phyloP scores from a whole-genome alignment of 35 echinoderm and acorn worm species.

The Holothuria glaberrima region DNA sequence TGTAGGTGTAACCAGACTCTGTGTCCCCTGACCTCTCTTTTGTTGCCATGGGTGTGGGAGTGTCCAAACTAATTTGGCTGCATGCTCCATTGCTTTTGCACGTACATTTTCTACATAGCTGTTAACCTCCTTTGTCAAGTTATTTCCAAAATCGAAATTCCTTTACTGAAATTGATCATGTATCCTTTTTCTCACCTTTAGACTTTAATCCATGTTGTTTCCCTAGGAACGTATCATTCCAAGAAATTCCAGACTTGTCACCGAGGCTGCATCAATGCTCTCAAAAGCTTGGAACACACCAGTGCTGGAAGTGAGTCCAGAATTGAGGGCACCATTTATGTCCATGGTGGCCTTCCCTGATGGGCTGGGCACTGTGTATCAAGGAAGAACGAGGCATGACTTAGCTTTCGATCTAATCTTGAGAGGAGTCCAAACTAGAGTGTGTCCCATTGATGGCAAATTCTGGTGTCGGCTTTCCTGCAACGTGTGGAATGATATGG shows the following conservation, averaged over 20 bases:
- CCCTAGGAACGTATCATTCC: neutral
- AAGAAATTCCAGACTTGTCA: neutral
- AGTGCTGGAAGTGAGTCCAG: slow-evolving; percentile 21
- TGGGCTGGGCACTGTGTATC: neutral
- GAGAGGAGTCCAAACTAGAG: neutral
- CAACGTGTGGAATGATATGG: slow-evolving; percentile 20
- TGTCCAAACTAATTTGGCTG: too few species aligned
- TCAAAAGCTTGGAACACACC: slow-evolving; percentile 71
- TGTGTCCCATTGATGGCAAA: neutral
- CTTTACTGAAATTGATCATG: too few species aligned
- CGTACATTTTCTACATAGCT: too few species aligned
- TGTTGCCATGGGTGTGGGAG: too few species aligned
- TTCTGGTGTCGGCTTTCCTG: slow-evolving; percentile 9
- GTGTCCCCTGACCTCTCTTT: too few species aligned
- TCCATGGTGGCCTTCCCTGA: slow-evolving; percentile 64
- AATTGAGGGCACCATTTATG: slow-evolving; percentile 84
- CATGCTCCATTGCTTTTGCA: too few species aligned
- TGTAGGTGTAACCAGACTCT: too few species aligned
- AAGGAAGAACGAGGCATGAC: neutral
- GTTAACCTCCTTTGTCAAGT: too few species aligned
- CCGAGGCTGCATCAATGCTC: slow-evolving; percentile 75
- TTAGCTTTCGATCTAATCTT: neutral
- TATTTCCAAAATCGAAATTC: too few species aligned
- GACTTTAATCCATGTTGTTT: neutral
- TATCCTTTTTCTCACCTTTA: too few species aligned